phyloP scores from a whole-genome alignment of 2,888 invertebrate genomes.

The Anagyrus pseudococci region DNA sequence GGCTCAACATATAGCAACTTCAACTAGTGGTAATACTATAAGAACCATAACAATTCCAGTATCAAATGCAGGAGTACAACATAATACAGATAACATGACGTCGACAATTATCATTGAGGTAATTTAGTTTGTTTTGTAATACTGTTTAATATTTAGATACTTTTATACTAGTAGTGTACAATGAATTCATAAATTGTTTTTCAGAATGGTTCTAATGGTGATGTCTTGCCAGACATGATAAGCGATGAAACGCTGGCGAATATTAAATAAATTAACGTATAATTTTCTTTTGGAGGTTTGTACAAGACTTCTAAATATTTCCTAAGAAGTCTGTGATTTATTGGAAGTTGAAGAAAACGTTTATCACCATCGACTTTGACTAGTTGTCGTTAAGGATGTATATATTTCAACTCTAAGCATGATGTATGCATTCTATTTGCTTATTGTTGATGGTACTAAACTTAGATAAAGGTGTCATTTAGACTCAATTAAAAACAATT shows the following conservation, averaged over 20 bases:
- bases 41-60: slow-evolving; percentile 52
- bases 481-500: slow-evolving; percentile 16
- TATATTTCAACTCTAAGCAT: slow-evolving; percentile 25
- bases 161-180: not conserved
- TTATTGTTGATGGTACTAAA: slow-evolving; percentile 14
- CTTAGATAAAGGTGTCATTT: not conserved
- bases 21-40: slow-evolving; percentile 49
- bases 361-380: slow-evolving; percentile 19
- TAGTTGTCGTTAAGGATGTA: slow-evolving; percentile 20
- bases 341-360: slow-evolving; percentile 11
- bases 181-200: slow-evolving; percentile 33
- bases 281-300: slow-evolving; percentile 10
- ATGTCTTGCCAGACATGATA: slow-evolving; percentile 49
- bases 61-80: slow-evolving; percentile 49
- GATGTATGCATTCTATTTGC: slow-evolving; percentile 8
- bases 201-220: slow-evolving; percentile 47
- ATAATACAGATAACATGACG: slow-evolving; percentile 52
- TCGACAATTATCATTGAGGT: slow-evolving; percentile 55
- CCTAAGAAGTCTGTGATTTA: slow-evolving; percentile 16
- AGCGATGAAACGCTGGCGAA: slow-evolving; percentile 43
- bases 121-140: no score
- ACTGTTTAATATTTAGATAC: no score
- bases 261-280: slow-evolving; percentile 28
- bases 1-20: slow-evolving; percentile 51
- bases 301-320: slow-evolving; percentile 17